Evolutionary conservation across 2,888 invertebrate genomes (phyloP).

Genomic region (Eupithecia centaureata): DNA sequence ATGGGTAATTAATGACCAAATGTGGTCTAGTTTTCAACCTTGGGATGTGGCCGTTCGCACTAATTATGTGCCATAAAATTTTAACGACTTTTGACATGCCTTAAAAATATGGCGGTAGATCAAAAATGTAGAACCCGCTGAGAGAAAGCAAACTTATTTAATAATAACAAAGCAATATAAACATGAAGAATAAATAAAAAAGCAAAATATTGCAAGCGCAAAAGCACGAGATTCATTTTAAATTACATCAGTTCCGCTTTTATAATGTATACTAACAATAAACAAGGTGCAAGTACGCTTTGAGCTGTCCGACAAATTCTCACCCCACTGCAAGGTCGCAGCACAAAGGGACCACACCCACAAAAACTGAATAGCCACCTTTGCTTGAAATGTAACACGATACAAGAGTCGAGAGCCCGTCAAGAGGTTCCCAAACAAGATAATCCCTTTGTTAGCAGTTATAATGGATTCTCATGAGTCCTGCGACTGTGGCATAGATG

Average conservation of each 20-base stretch:
- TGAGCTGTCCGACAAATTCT: slow-evolving; percentile 66
- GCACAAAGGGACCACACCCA: slow-evolving; percentile 69
- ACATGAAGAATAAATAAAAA: slow-evolving; percentile 12
- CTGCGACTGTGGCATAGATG: slow-evolving; percentile 16
- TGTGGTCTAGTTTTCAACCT: slow-evolving; percentile 38
- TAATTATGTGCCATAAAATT: slow-evolving; percentile 27
- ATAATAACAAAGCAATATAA: neutral
- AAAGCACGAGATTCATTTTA: slow-evolving; percentile 48
- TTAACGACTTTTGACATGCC: slow-evolving; percentile 11
- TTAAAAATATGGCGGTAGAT: slow-evolving; percentile 6
- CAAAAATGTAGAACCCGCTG: neutral
- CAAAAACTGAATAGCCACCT: slow-evolving; percentile 75
- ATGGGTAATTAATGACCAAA: slow-evolving; percentile 41
- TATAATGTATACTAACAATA: slow-evolving; percentile 52
- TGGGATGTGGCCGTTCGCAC: slow-evolving; percentile 8
- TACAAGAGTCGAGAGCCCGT: slow-evolving; percentile 71
- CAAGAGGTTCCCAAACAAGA: slow-evolving; percentile 83
- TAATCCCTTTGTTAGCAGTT: slow-evolving; percentile 80
- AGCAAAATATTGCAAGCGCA: slow-evolving; percentile 16
- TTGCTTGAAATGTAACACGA: slow-evolving; percentile 71
- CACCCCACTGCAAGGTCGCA: slow-evolving; percentile 57
- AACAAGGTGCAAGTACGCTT: slow-evolving; percentile 62
- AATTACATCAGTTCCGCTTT: slow-evolving; percentile 52
- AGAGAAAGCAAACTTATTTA: neutral
- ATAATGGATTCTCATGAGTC: slow-evolving; percentile 75